Conservation (phyloP, 2,888 invertebrate genomes). For the Noctua janthina region DNA sequence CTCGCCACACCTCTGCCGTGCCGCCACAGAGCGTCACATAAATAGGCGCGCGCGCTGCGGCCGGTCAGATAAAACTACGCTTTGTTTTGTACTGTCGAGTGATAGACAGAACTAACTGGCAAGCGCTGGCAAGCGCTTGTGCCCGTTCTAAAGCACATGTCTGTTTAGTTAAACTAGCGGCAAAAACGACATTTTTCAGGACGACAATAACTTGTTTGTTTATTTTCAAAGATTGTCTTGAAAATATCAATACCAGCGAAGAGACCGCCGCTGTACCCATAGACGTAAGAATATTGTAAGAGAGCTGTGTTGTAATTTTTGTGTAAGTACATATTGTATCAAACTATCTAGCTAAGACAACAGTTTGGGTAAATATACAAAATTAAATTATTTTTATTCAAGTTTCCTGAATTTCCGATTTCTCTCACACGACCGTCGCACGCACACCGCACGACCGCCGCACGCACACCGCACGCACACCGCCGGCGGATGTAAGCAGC, state of each 20-base stretch:
- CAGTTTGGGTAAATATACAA: not conserved
- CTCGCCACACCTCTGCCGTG: not conserved
- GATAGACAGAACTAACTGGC: not conserved
- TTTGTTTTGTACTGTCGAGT: not conserved
- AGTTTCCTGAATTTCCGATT: not conserved
- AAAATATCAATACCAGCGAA: not conserved
- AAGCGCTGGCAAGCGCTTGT: not conserved
- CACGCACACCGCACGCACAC: too few relatives aligned
- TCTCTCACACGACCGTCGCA: not conserved
- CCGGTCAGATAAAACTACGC: not conserved
- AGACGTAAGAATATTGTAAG: not conserved
- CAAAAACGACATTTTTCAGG: not conserved
- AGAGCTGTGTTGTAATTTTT: not conserved
- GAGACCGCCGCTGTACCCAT: not conserved
- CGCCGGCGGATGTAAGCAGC: too few relatives aligned
- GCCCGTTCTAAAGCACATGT: not conserved
- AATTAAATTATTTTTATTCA: not conserved
- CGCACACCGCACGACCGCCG: too few relatives aligned
- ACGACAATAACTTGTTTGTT: not conserved
- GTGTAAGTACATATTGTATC: not conserved
- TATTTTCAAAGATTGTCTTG: not conserved
- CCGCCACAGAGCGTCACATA: not conserved
- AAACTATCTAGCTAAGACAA: not conserved
- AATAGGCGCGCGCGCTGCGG: conserved; percentile 16
- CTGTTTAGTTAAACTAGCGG: not conserved